Conservation (phyloP, 1,140 invertebrate species). For the Piezodorus guildinii region DNA sequence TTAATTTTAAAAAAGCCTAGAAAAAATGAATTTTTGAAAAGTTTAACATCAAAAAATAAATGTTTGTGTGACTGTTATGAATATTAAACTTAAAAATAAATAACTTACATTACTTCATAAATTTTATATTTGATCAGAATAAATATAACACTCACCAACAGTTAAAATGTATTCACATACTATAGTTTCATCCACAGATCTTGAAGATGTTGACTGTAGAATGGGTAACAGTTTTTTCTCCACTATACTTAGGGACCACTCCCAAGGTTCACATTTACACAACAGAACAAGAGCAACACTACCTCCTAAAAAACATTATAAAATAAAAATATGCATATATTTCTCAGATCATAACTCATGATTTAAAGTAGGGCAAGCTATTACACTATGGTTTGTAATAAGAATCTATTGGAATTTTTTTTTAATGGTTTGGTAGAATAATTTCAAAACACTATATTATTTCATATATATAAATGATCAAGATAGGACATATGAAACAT, state of each 20-base stretch:
- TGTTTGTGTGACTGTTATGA: background rate
- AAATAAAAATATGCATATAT: background rate
- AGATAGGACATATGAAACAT: too few species aligned
- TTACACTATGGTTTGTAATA: too few species aligned
- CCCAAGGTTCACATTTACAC: background rate
- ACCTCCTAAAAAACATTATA: background rate
- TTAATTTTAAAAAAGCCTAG: too few species aligned
- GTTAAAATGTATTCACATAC: background rate
- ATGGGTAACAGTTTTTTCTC: background rate
- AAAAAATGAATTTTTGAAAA: too few species aligned
- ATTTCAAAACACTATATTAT: background rate
- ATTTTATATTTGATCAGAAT: background rate
- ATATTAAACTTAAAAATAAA: background rate
- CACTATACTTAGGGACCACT: background rate
- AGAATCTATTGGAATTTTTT: too few species aligned
- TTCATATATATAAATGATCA: background rate
- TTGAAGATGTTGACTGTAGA: background rate
- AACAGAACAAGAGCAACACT: background rate
- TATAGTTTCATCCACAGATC: background rate
- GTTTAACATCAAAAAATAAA: too few species aligned
- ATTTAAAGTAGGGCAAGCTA: too few species aligned
- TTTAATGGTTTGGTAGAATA: too few species aligned
- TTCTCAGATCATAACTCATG: too few species aligned
- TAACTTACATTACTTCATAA: background rate
- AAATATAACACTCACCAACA: background rate